Percentiles rank a stretch among this genome's conserved stretches.
These are phyloP conservation scores for Furcula furcula DNA, from an alignment of 2,888 invertebrate species.

Conservation along the genomic window DNA sequence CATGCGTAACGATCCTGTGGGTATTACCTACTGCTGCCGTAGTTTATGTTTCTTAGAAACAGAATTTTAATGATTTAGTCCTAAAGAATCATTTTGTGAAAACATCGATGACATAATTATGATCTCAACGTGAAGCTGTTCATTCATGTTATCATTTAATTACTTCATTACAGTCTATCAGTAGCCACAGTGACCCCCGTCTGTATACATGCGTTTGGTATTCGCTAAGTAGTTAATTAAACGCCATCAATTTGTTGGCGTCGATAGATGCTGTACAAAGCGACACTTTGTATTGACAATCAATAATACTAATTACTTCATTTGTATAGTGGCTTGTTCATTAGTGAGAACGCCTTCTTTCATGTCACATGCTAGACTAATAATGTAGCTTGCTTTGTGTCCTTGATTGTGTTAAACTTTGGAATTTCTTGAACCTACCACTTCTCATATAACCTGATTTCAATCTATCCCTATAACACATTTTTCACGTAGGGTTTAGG, in stretches of 20 bases:
- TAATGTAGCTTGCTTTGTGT: not conserved
- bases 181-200: slow-evolving; percentile 9
- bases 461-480: too few relatives aligned
- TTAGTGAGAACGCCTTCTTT: not conserved
- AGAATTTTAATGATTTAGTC: too few relatives aligned
- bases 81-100: too few relatives aligned
- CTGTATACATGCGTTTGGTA: slow-evolving; percentile 13
- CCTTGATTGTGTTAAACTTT: not conserved
- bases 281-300: slow-evolving; percentile 18
- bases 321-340: slow-evolving; percentile 11
- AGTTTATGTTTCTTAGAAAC: too few relatives aligned
- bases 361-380: not conserved
- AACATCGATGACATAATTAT: too few relatives aligned
- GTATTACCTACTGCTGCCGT: too few relatives aligned
- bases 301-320: slow-evolving; percentile 27
- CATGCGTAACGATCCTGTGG: too few relatives aligned
- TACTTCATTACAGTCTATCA: slow-evolving; percentile 2
- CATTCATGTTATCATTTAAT: not conserved
- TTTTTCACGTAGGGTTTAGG: too few relatives aligned
- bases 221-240: slow-evolving; percentile 20
- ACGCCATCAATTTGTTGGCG: slow-evolving; percentile 14
- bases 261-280: slow-evolving; percentile 17
- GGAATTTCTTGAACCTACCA: too few relatives aligned
- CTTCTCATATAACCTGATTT: too few relatives aligned
- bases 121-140: not conserved